Percentiles rank a stretch among this genome's conserved stretches.
Conservation (phyloP, 2,797 vertebrate species). For the Anguilla pacifica region DNA sequence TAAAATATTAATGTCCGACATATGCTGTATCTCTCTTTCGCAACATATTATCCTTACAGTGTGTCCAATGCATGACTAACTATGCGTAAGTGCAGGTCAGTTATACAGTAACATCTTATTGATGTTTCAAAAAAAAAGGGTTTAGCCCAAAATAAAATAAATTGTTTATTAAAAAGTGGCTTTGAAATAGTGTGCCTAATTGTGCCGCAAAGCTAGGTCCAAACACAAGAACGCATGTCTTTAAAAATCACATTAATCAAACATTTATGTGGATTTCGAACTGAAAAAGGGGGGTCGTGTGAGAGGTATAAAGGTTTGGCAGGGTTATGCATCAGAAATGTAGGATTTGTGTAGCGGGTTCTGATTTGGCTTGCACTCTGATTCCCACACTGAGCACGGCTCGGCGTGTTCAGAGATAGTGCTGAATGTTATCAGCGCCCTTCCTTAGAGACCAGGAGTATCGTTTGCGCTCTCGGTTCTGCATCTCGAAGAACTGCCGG, state of each 20-base stretch:
- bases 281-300: neutral
- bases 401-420: neutral
- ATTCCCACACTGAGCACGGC: neutral
- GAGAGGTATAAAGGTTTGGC: neutral
- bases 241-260: neutral
- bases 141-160: neutral
- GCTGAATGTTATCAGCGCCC: neutral
- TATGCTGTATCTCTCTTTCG: neutral
- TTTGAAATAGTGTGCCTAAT: neutral
- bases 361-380: neutral
- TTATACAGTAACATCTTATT: neutral
- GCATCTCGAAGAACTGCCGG: neutral
- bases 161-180: neutral
- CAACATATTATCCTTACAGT: conserved; percentile 4
- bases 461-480: neutral
- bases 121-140: neutral
- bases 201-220: neutral
- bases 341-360: neutral
- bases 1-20: conserved; percentile 23
- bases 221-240: neutral
- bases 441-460: neutral
- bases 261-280: neutral
- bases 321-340: neutral
- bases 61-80: neutral
- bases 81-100: neutral